These are phyloP conservation scores for Cyprinodon tularosa DNA, from an alignment of 2,113 vertebrate species.

Conservation along the genomic window DNA sequence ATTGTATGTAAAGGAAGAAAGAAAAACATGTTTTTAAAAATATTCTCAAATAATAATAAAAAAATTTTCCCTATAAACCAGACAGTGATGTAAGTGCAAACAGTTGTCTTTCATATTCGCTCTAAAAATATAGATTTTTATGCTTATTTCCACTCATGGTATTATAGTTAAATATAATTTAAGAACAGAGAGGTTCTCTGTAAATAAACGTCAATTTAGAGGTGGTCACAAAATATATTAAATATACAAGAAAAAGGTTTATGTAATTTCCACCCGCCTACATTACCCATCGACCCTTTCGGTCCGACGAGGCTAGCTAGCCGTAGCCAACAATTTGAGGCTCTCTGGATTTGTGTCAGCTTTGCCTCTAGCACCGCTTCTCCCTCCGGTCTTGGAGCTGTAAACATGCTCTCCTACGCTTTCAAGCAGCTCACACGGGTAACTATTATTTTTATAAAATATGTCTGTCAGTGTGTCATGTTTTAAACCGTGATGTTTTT, in stretches of 20 bases:
- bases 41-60: too few species aligned
- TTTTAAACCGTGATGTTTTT: not conserved
- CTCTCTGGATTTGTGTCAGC: slow-evolving; percentile 13
- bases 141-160: not conserved
- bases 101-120: not conserved
- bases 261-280: slow-evolving; percentile 13
- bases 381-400: slow-evolving; percentile 29
- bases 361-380: slow-evolving; percentile 16
- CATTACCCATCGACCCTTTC: slow-evolving; percentile 62
- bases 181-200: not conserved
- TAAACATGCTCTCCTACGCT: slow-evolving; percentile 75
- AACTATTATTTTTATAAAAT: not conserved
- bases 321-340: slow-evolving; percentile 22
- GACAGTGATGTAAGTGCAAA: too few species aligned
- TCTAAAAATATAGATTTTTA: not conserved
- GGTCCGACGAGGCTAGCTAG: slow-evolving; percentile 4
- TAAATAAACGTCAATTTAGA: not conserved
- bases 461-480: not conserved
- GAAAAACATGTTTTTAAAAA: not conserved
- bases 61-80: too few species aligned
- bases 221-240: not conserved
- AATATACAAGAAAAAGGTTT: not conserved
- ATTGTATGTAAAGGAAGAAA: not conserved
- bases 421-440: slow-evolving; percentile 75
- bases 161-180: not conserved